Conservation (phyloP, 2,888 invertebrate genomes). For the Campopleginae sp. region DNA sequence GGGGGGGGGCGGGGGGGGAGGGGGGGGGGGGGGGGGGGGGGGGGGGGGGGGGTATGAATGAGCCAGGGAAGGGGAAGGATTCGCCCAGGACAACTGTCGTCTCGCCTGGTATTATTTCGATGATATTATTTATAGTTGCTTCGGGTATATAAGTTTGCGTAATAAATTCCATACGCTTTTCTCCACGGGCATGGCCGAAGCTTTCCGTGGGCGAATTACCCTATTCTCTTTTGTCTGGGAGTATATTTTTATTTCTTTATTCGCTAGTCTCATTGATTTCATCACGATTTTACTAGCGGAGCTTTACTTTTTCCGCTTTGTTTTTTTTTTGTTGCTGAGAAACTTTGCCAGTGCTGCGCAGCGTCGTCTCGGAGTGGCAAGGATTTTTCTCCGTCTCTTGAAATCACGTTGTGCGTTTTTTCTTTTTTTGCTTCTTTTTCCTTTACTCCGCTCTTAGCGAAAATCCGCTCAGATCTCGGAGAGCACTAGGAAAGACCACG, state of each 20-base stretch:
- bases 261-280: constrained; percentile 38
- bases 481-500: constrained; percentile 25
- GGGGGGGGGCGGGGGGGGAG: no score
- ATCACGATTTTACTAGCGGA: constrained; percentile 21
- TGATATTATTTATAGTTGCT: constrained; percentile 64
- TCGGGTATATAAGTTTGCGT: constrained; percentile 51
- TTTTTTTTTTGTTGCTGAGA: neutral
- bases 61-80: constrained; percentile 43
- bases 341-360: neutral
- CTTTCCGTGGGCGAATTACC: neutral
- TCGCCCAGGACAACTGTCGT: constrained; percentile 64
- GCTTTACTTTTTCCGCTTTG: constrained; percentile 3
- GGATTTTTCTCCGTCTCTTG: neutral
- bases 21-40: no score
- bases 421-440: neutral
- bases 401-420: neutral
- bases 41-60: constrained; percentile 7
- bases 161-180: constrained; percentile 46
- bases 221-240: neutral
- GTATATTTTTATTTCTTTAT: constrained; percentile 7
- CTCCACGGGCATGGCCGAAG: neutral
- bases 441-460: constrained; percentile 25
- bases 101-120: constrained; percentile 69
- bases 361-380: neutral
- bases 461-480: constrained; percentile 33